Conservation (phyloP, 2,113 vertebrate species). For the Oxygymnocypris stewartii region DNA sequence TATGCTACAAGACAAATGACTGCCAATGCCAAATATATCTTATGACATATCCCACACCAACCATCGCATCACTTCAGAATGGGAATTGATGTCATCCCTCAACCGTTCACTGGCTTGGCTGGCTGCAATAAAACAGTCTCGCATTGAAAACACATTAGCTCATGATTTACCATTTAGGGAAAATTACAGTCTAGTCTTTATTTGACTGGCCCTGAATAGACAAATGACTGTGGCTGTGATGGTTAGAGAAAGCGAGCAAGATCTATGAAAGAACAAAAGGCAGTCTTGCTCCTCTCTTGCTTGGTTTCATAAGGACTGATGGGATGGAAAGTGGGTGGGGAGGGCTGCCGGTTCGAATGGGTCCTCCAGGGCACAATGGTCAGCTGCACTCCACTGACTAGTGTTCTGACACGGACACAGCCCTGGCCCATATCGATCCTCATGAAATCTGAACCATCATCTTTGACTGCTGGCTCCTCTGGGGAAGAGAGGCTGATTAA, state of each 20-base stretch:
- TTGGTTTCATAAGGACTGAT: conserved; percentile 26
- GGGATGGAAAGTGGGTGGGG: conserved; percentile 14
- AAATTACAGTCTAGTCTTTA: conserved; percentile 64
- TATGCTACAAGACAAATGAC: conserved; percentile 28
- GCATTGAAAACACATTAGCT: conserved; percentile 49
- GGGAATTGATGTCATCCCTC: conserved; percentile 40
- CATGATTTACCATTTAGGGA: conserved; percentile 63
- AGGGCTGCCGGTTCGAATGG: conserved; percentile 17
- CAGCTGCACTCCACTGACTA: conserved; percentile 51
- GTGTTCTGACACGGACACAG: conserved; percentile 35
- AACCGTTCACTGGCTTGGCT: conserved; percentile 22
- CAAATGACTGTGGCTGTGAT: conserved; percentile 57
- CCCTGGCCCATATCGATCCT: conserved; percentile 37
- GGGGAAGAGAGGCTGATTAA: conserved; percentile 38
- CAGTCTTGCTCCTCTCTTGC: conserved; percentile 6
- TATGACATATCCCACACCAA: not conserved
- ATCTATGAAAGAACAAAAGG: conserved; percentile 19
- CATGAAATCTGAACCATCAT: conserved; percentile 27
- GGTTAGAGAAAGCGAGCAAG: not conserved
- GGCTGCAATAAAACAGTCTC: conserved; percentile 37
- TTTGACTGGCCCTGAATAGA: conserved; percentile 64
- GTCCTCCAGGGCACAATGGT: conserved; percentile 47
- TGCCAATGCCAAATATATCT: conserved; percentile 24
- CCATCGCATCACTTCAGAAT: conserved; percentile 29
- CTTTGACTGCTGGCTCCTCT: conserved; percentile 22